Conservation (phyloP, 2,797 vertebrate genomes). For the Argya squamiceps region DNA sequence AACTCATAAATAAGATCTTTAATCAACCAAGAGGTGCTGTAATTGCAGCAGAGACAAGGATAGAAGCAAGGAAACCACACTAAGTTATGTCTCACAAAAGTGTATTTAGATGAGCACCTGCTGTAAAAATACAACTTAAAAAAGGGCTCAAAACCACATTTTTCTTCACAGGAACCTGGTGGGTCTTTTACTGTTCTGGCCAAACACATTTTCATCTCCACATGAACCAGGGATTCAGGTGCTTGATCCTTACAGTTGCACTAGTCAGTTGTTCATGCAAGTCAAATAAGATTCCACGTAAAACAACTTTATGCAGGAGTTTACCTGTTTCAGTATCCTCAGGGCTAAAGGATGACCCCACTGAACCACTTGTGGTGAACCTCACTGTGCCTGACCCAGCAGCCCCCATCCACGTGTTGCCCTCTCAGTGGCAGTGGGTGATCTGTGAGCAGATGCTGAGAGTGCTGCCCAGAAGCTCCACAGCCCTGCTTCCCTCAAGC, state of each 20-base stretch:
- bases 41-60: not conserved
- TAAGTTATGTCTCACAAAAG: not conserved
- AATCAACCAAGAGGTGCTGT: not conserved
- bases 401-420: not conserved
- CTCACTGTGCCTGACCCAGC: not conserved
- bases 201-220: not conserved
- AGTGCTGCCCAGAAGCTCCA: not conserved
- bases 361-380: not conserved
- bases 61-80: not conserved
- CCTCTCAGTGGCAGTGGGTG: not conserved
- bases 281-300: not conserved
- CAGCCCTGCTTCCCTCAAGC: not conserved
- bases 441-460: no score
- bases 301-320: not conserved
- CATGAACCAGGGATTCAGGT: not conserved
- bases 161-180: not conserved
- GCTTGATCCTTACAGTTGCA: not conserved
- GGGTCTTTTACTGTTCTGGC: not conserved
- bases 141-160: not conserved
- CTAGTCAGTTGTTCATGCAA: not conserved
- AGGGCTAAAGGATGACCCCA: not conserved
- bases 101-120: not conserved
- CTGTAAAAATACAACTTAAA: not conserved
- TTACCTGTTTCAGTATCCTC: not conserved
- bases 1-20: not conserved